A percentile compares a stretch with the other conserved stretches of the same genome.
Conservation (phyloP, 2,888 invertebrate species). For the Stenchaetothrips biformis region DNA sequence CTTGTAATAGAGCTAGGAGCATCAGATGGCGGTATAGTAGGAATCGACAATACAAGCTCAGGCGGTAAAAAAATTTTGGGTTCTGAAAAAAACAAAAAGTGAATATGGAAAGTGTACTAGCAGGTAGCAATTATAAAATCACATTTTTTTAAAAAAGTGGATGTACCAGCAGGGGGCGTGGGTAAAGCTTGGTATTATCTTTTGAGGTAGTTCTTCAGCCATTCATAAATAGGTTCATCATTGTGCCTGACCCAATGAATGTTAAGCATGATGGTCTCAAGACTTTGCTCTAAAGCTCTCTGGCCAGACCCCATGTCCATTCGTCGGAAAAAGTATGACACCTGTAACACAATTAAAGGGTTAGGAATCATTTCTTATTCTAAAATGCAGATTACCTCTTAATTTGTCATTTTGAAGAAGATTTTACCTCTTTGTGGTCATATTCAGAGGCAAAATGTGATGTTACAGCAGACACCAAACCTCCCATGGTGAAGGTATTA, state of each 20-base stretch:
- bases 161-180: background rate
- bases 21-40: too few species aligned
- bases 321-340: conserved; percentile 55
- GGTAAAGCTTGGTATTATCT: conserved; percentile 26
- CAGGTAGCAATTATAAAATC: background rate
- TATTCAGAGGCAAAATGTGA: conserved; percentile 66
- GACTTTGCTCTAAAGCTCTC: conserved; percentile 62
- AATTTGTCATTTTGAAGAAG: background rate
- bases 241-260: conserved; percentile 69
- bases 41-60: too few species aligned
- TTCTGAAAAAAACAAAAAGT: background rate
- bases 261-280: conserved; percentile 76
- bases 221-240: conserved; percentile 51
- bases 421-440: conserved; percentile 65
- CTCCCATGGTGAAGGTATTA: conserved; percentile 58
- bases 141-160: background rate
- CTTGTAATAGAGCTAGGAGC: too few species aligned
- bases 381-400: background rate
- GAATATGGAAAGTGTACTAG: background rate
- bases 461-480: conserved; percentile 59
- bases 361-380: background rate
- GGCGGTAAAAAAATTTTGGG: background rate
- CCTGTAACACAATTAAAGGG: conserved; percentile 46
- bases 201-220: conserved; percentile 48
- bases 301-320: conserved; percentile 55